Percentiles rank a stretch among this genome's conserved stretches.
Evolutionary conservation across 2,797 vertebrate genomes (phyloP).

Genomic region (Acipenser oxyrinchus): DNA sequence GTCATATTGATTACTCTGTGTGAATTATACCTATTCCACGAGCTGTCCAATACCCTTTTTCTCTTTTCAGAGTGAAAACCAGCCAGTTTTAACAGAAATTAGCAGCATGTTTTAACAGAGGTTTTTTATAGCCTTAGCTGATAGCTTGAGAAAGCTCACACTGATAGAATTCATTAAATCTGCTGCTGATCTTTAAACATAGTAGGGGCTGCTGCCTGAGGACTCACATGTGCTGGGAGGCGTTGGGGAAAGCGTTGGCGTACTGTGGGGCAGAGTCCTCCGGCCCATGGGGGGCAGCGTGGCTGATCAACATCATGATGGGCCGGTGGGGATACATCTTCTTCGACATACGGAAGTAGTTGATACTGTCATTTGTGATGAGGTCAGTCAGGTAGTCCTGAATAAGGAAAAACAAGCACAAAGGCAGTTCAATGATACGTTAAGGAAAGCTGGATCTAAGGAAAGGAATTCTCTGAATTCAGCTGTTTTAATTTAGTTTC

Average conservation of each 20-base stretch:
- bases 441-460: background rate
- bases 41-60: background rate
- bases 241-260: conserved; percentile 82
- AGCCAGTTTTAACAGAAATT: conserved; percentile 16
- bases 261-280: conserved; percentile 94
- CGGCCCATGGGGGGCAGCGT: conserved; percentile 88
- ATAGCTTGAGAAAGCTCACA: conserved; percentile 11
- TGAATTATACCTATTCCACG: background rate
- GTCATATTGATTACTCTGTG: background rate
- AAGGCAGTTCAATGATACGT: background rate
- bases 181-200: too few relatives aligned
- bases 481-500: background rate
- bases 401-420: conserved; percentile 10
- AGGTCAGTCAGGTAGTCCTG: conserved; percentile 96
- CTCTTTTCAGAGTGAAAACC: conserved; percentile 13
- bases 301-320: conserved; percentile 90
- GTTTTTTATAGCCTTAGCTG: too few relatives aligned
- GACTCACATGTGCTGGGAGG: conserved; percentile 94
- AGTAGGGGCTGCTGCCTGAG: background rate
- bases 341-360: conserved; percentile 89
- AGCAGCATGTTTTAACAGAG: conserved; percentile 4
- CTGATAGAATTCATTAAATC: background rate
- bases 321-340: conserved; percentile 89
- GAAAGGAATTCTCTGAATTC: background rate
- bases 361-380: conserved; percentile 92